These are phyloP conservation scores for Otolemur garnettii DNA, from an alignment of 2,113 vertebrate species.

Conservation along the genomic window DNA sequence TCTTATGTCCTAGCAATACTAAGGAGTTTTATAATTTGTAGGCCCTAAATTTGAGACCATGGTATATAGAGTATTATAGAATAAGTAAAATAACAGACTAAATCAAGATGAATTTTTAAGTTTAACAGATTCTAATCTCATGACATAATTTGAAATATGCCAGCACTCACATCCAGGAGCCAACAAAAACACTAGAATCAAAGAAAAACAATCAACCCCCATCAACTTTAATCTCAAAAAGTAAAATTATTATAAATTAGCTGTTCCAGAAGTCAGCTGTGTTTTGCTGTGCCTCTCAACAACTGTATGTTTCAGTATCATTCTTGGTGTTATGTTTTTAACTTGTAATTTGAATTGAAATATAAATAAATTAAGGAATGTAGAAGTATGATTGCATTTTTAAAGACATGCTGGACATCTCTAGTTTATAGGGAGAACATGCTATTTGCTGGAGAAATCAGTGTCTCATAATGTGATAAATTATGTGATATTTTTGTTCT, in stretches of 20 bases:
- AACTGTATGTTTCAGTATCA: constrained; percentile 46
- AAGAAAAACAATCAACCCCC: constrained; percentile 64
- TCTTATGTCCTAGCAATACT: constrained; percentile 68
- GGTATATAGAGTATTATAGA: constrained; percentile 57
- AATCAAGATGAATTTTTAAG: constrained; percentile 60
- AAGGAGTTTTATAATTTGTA: constrained; percentile 76
- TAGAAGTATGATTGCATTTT: constrained; percentile 57
- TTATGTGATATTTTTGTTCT: constrained; percentile 42
- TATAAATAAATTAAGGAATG: constrained; percentile 30
- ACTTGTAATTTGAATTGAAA: constrained; percentile 60
- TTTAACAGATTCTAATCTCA: constrained; percentile 70
- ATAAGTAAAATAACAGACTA: constrained; percentile 62
- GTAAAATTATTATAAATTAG: constrained; percentile 68
- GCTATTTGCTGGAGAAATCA: constrained; percentile 51
- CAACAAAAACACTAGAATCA: constrained; percentile 64
- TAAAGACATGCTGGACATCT: constrained; percentile 32
- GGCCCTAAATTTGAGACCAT: constrained; percentile 60
- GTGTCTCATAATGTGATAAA: constrained; percentile 44
- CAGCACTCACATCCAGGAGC: constrained; percentile 56
- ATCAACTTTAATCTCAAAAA: constrained; percentile 73
- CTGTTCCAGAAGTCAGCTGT: constrained; percentile 24
- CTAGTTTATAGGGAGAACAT: constrained; percentile 9
- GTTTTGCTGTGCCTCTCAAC: constrained; percentile 40
- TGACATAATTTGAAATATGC: constrained; percentile 73
- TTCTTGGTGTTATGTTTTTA: constrained; percentile 46